Conservation (phyloP, 2,797 vertebrate species). For the Ciconia nigra region DNA sequence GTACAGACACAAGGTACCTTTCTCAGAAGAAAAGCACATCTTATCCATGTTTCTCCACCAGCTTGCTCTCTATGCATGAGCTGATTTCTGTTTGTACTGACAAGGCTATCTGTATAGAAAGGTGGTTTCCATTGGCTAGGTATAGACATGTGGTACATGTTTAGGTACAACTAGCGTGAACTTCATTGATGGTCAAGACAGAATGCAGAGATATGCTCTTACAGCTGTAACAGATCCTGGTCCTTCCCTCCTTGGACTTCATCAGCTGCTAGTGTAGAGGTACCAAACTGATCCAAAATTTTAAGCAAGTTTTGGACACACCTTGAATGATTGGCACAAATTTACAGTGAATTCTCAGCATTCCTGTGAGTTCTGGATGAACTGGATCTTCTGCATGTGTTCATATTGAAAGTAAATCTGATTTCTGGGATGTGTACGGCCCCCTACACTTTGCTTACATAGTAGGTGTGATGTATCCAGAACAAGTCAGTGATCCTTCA, state of each 20-base stretch:
- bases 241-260: background rate
- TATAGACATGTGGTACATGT: background rate
- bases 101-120: background rate
- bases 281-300: background rate
- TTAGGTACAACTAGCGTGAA: background rate
- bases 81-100: background rate
- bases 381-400: background rate
- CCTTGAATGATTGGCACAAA: background rate
- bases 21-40: background rate
- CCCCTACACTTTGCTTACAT: background rate
- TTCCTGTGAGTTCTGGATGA: background rate
- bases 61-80: background rate
- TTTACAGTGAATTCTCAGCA: background rate
- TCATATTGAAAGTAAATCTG: background rate
- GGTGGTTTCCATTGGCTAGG: background rate
- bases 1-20: background rate
- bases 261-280: background rate
- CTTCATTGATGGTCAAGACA: fast-evolving
- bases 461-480: background rate
- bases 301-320: background rate
- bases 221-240: background rate
- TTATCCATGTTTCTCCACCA: background rate
- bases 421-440: background rate
- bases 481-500: background rate
- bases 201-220: background rate